These are phyloP conservation scores for Psittacula cyanocephala DNA, from an alignment of 2,113 vertebrate species.

Conservation along the genomic window DNA sequence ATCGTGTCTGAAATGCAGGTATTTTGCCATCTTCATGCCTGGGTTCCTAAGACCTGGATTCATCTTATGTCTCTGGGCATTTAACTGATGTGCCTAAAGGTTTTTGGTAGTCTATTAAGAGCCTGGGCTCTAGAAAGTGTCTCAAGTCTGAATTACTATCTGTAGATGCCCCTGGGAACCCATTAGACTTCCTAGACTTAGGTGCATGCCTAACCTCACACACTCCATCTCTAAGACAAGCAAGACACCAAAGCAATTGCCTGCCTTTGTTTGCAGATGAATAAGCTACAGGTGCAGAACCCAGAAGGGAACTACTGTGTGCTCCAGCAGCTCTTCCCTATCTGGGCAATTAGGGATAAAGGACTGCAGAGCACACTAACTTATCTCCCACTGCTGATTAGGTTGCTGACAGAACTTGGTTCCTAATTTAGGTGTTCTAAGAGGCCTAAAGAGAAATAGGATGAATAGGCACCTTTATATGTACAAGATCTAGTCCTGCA, in stretches of 20 bases:
- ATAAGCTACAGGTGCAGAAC: not conserved
- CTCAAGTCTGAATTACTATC: not conserved
- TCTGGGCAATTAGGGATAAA: not conserved
- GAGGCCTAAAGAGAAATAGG: not conserved
- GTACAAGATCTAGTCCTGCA: not conserved
- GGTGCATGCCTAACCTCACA: not conserved
- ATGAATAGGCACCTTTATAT: not conserved
- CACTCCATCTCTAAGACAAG: not conserved
- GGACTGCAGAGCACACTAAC: not conserved
- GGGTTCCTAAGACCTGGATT: not conserved
- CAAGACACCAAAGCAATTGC: not conserved
- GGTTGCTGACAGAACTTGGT: not conserved
- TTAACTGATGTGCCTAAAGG: not conserved
- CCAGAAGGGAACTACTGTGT: not conserved
- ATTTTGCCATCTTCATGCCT: not conserved
- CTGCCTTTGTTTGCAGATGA: not conserved
- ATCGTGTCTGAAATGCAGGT: not conserved
- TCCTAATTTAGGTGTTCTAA: not conserved
- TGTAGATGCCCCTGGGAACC: not conserved
- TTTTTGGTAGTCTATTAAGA: not conserved
- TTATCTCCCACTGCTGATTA: not conserved
- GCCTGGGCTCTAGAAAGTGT: not conserved
- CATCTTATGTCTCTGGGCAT: not conserved
- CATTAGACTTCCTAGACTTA: not conserved
- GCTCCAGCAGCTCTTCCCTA: not conserved